Conservation (phyloP, 2,888 invertebrate species). For the Andrena trimmerana region DNA sequence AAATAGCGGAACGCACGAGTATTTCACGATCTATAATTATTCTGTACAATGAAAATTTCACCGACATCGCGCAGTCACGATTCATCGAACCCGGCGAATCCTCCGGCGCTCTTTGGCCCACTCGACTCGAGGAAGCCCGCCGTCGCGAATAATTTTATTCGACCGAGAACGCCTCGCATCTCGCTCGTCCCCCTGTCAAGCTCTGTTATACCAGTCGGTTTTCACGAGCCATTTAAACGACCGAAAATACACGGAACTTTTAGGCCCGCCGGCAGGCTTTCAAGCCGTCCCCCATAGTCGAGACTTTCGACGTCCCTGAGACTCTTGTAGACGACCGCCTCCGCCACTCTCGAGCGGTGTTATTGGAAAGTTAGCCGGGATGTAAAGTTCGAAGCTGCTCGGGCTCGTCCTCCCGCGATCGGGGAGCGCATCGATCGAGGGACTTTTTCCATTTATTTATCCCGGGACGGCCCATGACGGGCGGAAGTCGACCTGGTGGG, state of each 20-base stretch:
- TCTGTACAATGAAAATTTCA: background rate
- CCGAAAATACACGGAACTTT: constrained; percentile 37
- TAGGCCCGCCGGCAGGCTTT: constrained; percentile 5
- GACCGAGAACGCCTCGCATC: background rate
- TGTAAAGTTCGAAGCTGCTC: background rate
- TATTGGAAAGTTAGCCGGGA: constrained; percentile 36
- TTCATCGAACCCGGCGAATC: background rate
- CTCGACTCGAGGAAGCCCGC: background rate
- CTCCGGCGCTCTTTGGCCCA: background rate
- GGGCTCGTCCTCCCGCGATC: background rate
- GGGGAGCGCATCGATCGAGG: constrained; percentile 15
- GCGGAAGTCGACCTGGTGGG: constrained; percentile 22
- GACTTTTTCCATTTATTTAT: constrained; percentile 18
- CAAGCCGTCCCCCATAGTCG: background rate
- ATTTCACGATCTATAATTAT: background rate
- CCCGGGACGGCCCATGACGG: background rate
- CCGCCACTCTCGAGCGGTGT: background rate
- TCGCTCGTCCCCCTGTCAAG: background rate
- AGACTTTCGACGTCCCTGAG: constrained; percentile 18
- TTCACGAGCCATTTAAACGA: constrained; percentile 26
- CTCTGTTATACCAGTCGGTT: constrained; percentile 17
- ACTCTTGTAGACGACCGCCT: background rate
- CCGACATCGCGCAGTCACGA: background rate
- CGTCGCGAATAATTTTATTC: constrained; percentile 5
- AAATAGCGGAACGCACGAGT: background rate